A percentile compares a stretch with the other conserved stretches of the same genome.
Evolutionary conservation across 2,797 vertebrate genomes (phyloP).

Genomic region (Poliocrania exsul): DNA sequence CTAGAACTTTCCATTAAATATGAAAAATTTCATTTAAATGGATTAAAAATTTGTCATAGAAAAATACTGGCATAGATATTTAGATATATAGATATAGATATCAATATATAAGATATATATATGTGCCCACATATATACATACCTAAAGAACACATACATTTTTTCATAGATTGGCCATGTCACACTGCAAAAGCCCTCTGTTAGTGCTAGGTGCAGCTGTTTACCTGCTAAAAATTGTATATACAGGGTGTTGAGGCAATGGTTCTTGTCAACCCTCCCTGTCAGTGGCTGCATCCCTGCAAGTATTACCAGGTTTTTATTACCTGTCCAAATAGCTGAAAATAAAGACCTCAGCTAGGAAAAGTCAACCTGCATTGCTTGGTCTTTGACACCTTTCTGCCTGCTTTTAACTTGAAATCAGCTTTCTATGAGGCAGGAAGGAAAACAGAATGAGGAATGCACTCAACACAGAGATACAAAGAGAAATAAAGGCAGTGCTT

Average conservation of each 20-base stretch:
- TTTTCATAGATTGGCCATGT: not conserved
- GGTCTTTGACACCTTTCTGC: not conserved
- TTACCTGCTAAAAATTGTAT: not conserved
- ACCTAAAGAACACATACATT: not conserved
- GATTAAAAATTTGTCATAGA: not conserved
- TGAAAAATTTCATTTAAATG: not conserved
- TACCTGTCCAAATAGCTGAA: not conserved
- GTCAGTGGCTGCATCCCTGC: not conserved
- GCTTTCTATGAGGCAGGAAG: not conserved
- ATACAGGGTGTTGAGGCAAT: not conserved
- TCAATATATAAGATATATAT: fast-evolving
- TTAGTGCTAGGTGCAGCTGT: not conserved
- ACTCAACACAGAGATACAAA: not conserved
- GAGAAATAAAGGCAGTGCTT: not conserved
- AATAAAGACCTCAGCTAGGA: not conserved
- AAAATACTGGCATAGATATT: not conserved
- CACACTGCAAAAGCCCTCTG: not conserved
- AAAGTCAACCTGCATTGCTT: not conserved
- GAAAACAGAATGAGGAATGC: not conserved
- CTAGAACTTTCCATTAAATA: not conserved
- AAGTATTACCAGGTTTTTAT: not conserved
- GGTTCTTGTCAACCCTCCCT: not conserved
- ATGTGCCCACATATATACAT: not conserved
- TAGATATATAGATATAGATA: not conserved
- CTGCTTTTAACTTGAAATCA: not conserved